Evolutionary conservation across 2,797 vertebrate genomes (phyloP).

Genomic region (Phaenicophaeus curvirostris): DNA sequence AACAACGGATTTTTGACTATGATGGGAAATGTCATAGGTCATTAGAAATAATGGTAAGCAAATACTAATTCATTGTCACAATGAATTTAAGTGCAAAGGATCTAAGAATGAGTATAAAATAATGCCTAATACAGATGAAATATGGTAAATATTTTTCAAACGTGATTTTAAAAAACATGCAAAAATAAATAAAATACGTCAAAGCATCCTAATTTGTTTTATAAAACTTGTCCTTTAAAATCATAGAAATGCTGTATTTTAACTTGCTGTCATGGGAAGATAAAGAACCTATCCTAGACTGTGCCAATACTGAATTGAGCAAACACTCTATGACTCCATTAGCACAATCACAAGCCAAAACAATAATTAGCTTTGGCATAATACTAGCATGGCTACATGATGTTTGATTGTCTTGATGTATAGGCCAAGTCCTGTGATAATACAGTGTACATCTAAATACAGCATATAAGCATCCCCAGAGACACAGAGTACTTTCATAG

Average conservation of each 20-base stretch:
- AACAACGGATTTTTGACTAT: rapidly evolving
- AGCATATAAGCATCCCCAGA: background rate
- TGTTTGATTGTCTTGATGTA: background rate
- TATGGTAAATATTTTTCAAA: background rate
- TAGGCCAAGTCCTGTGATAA: background rate
- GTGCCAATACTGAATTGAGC: background rate
- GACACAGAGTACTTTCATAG: background rate
- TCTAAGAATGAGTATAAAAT: background rate
- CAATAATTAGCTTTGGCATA: background rate
- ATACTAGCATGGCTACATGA: background rate
- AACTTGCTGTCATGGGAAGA: background rate
- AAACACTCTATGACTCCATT: background rate
- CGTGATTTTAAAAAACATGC: rapidly evolving
- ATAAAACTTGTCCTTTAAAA: background rate
- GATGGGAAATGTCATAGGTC: background rate
- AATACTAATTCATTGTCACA: background rate
- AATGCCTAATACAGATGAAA: background rate
- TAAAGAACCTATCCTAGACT: background rate
- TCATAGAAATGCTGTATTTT: background rate
- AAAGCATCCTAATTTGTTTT: background rate
- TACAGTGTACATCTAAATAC: background rate
- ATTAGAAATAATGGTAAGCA: background rate
- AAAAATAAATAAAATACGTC: background rate
- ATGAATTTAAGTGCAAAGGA: background rate
- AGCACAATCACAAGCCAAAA: background rate